These are phyloP conservation scores for Chroicocephalus ridibundus DNA, from an alignment of 2,113 vertebrate species.

Conservation along the genomic window DNA sequence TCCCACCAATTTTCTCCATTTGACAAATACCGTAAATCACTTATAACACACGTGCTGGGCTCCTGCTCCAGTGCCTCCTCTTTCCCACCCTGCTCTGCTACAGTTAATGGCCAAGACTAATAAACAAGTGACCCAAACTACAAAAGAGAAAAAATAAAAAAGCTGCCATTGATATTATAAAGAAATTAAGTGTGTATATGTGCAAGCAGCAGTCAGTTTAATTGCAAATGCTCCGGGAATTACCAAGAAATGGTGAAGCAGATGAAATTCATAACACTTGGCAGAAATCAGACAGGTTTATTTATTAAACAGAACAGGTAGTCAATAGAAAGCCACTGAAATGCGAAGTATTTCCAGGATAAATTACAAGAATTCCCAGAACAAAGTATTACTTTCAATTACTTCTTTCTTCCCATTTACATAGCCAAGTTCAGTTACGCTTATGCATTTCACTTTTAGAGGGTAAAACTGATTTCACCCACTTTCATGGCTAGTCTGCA, in stretches of 20 bases:
- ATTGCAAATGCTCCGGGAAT: background rate
- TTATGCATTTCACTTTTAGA: background rate
- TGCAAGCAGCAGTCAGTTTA: background rate
- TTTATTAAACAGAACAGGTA: background rate
- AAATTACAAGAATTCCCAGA: conserved; percentile 8
- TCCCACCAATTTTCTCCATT: background rate
- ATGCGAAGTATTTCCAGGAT: background rate
- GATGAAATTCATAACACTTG: background rate
- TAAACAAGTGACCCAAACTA: background rate
- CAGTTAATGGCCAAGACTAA: background rate
- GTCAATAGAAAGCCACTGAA: conserved; percentile 32
- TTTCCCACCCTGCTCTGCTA: background rate
- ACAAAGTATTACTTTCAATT: background rate
- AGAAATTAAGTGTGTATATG: fast-evolving
- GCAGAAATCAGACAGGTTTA: background rate
- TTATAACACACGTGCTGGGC: background rate
- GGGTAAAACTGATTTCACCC: background rate
- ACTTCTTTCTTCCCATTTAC: background rate
- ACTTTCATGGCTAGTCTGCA: background rate
- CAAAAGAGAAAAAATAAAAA: background rate
- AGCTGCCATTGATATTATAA: background rate
- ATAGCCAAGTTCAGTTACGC: background rate
- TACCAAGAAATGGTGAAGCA: background rate
- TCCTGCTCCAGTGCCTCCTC: background rate
- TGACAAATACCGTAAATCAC: background rate